Conservation (phyloP, 1,140 invertebrate species). For the Lanistes nyassanus region DNA sequence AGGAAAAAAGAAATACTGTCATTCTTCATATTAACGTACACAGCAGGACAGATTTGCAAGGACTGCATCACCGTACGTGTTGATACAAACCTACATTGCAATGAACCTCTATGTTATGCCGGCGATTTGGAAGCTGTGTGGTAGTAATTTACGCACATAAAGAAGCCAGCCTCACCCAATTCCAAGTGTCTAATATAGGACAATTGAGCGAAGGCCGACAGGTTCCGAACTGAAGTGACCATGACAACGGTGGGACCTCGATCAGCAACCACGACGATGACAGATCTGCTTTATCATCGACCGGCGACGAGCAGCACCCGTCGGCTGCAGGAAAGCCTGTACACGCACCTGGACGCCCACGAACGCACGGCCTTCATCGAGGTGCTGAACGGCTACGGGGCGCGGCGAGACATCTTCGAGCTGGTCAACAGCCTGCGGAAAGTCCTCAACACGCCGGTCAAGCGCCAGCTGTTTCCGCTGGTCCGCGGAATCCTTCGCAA, state of each 20-base stretch:
- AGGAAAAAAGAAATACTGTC: too few relatives aligned
- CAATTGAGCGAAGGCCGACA: too few relatives aligned
- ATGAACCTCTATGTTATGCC: too few relatives aligned
- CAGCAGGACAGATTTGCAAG: too few relatives aligned
- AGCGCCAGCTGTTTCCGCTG: conserved; percentile 46
- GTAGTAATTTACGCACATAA: too few relatives aligned
- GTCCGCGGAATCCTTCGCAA: conserved; percentile 42
- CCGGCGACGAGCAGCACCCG: conserved; percentile 36
- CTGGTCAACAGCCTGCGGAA: conserved; percentile 44
- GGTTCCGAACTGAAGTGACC: too few relatives aligned
- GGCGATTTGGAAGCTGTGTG: too few relatives aligned
- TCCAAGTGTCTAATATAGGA: too few relatives aligned
- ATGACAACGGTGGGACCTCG: conserved; percentile 27
- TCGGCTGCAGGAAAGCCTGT: conserved; percentile 45
- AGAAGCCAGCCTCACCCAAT: too few relatives aligned
- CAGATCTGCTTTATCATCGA: background rate
- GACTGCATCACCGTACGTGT: too few relatives aligned
- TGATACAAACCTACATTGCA: too few relatives aligned
- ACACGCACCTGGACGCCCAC: conserved; percentile 39
- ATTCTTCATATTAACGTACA: too few relatives aligned
- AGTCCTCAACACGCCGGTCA: conserved; percentile 47
- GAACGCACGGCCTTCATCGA: conserved; percentile 47
- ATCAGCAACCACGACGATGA: background rate
- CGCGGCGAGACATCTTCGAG: conserved; percentile 40
- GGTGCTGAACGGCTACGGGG: conserved; percentile 45